These are phyloP conservation scores for Xenops minutus DNA, from an alignment of 2,797 vertebrate species.

Conservation along the genomic window DNA sequence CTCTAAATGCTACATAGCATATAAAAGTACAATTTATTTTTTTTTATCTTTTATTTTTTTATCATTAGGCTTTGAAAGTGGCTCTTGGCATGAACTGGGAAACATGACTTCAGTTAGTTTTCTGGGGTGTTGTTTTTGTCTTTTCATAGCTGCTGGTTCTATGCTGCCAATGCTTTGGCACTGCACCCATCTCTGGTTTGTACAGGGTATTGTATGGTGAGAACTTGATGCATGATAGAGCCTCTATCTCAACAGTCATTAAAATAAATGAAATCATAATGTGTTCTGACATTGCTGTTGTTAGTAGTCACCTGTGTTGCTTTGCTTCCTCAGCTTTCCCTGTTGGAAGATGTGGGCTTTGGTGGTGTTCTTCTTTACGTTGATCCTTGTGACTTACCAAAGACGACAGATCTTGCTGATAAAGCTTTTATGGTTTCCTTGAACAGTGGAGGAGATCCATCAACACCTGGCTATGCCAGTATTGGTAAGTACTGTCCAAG, in stretches of 20 bases:
- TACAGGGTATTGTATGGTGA: background rate
- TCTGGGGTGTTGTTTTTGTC: background rate
- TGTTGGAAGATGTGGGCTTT: slow-evolving; percentile 86
- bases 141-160: background rate
- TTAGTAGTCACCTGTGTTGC: background rate
- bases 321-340: slow-evolving; percentile 80
- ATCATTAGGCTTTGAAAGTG: background rate
- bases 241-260: background rate
- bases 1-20: background rate
- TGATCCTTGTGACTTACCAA: slow-evolving; percentile 88
- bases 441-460: slow-evolving; percentile 87
- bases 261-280: background rate
- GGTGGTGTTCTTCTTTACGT: slow-evolving; percentile 86
- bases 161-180: background rate
- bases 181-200: background rate
- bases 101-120: background rate
- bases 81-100: background rate
- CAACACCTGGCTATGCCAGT: slow-evolving; percentile 79
- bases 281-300: background rate
- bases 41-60: background rate
- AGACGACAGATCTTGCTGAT: slow-evolving; percentile 59
- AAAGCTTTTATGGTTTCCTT: slow-evolving; percentile 87
- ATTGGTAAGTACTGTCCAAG: slow-evolving; percentile 76
- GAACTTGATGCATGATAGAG: background rate
- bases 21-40: background rate